Conservation (phyloP, 2,888 invertebrate genomes). For the Lithosia quadra region DNA sequence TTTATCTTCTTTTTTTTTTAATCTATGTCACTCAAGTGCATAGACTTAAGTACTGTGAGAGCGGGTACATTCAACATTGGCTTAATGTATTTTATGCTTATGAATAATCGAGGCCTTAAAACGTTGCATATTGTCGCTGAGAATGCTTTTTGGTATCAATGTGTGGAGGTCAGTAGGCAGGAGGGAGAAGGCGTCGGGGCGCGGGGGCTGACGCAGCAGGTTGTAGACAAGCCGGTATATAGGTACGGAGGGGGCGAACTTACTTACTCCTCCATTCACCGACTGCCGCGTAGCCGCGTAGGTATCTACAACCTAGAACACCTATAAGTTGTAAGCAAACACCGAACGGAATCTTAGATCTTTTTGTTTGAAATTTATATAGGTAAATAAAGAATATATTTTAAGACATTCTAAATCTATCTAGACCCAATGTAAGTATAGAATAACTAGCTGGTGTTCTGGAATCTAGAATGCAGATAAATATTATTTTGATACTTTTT, state of each 20-base stretch:
- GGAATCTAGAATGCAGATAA: background rate
- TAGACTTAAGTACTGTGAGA: slow-evolving; percentile 39
- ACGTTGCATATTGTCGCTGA: slow-evolving; percentile 64
- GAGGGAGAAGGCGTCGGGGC: slow-evolving; percentile 35
- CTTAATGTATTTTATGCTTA: slow-evolving; percentile 52
- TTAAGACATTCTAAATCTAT: background rate
- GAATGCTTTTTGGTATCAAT: slow-evolving; percentile 67
- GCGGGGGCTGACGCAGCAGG: slow-evolving; percentile 51
- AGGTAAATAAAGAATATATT: background rate
- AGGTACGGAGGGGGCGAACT: slow-evolving; percentile 37
- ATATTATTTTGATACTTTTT: no score
- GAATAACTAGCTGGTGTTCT: background rate
- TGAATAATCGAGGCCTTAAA: slow-evolving; percentile 66
- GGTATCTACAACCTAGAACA: background rate
- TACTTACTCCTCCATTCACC: slow-evolving; percentile 48
- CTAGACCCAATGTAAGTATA: background rate
- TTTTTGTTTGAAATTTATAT: background rate
- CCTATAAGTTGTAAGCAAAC: background rate
- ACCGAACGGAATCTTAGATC: background rate
- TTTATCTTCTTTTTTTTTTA: background rate
- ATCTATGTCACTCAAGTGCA: slow-evolving; percentile 27
- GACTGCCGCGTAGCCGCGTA: slow-evolving; percentile 18
- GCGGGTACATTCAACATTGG: slow-evolving; percentile 41
- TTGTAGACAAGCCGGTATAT: slow-evolving; percentile 42
- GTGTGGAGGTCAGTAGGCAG: slow-evolving; percentile 64